Evolutionary conservation across 92 coral and sea anemone species (phyloP), one percentile per base, ranked within the genome.

Genomic region (Montipora capitata): DNA sequence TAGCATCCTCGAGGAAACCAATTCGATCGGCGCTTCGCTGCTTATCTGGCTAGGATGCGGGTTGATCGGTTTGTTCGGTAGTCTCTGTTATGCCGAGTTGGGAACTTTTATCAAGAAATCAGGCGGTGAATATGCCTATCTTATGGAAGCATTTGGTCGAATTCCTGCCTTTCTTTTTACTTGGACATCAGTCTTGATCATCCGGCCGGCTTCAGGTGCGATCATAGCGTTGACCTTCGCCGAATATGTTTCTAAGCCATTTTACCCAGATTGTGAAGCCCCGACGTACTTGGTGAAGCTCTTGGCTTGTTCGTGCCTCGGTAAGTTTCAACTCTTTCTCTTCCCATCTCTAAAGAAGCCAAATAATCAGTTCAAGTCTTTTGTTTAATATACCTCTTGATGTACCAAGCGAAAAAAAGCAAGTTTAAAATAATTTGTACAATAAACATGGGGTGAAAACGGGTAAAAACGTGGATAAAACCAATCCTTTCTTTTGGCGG

Each of bases 51-150:
- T 93, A 0, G 96, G 98, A 10, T 97, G 99, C 67, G 99, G 99
- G 1, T 43, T 94, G 8, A 40, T 97, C 14, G 99, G 98, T 7
- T 90, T 97, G 82, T 96, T 96, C 41, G 99, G 99, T 10, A 93
- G 97, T 40, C 85, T 97, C 61, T 93, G 97, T n/a, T 97, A 97
- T 80, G 97, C 98, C 11, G 99, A 97, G 67, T 69, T 97, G 70
- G 99, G 99, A 42, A 94, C 99, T 15, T 78, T 84, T 73, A 89
- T 97, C 48, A 87, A 91, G 51, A 93, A 89, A 56, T 97, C 99
- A 64, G 99, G 99, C 16, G 98, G 97, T 20, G 99, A 97, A 86
- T 97, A 97, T 78, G 94, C 98, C 39, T 97, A 97, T 81, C 90
- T 97, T 5, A 91, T 82, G 84, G 98, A 88, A 56, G 96, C 98